Percentiles rank a stretch among this genome's conserved stretches.
phyloP scores from a whole-genome alignment of 2,113 vertebrate species.

The Trogon melanurus region DNA sequence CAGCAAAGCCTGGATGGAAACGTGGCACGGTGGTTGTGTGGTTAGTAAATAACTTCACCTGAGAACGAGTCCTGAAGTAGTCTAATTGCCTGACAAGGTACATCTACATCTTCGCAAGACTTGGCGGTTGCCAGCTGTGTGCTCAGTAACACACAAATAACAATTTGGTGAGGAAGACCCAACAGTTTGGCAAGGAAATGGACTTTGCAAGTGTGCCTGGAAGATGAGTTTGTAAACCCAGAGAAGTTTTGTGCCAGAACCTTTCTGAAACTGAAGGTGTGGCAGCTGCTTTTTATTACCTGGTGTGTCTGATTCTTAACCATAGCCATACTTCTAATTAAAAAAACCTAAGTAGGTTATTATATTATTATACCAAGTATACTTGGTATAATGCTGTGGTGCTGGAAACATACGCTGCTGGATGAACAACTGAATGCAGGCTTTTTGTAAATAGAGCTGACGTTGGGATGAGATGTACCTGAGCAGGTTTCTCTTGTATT shows the following conservation, averaged over 20 bases:
- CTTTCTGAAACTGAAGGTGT: neutral
- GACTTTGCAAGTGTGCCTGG: neutral
- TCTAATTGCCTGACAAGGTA: neutral
- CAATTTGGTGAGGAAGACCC: neutral
- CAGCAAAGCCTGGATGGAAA: neutral
- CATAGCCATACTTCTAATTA: neutral
- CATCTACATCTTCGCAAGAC: neutral
- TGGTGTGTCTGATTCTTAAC: neutral
- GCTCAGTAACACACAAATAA: neutral
- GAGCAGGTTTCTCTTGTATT: neutral
- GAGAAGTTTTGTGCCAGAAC: neutral
- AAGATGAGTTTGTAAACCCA: neutral
- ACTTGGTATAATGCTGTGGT: neutral
- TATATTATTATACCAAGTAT: too few species aligned
- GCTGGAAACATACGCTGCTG: neutral
- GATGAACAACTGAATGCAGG: neutral
- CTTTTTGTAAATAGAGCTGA: neutral
- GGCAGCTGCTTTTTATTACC: neutral
- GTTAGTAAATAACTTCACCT: neutral
- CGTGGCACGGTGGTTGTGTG: accelerated
- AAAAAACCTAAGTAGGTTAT: neutral
- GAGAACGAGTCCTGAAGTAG: neutral
- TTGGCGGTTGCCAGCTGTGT: neutral
- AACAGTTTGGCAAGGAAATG: neutral
- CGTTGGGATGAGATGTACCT: neutral